phyloP scores from a whole-genome alignment of 2,797 vertebrate genomes.

The Silurus aristotelis region DNA sequence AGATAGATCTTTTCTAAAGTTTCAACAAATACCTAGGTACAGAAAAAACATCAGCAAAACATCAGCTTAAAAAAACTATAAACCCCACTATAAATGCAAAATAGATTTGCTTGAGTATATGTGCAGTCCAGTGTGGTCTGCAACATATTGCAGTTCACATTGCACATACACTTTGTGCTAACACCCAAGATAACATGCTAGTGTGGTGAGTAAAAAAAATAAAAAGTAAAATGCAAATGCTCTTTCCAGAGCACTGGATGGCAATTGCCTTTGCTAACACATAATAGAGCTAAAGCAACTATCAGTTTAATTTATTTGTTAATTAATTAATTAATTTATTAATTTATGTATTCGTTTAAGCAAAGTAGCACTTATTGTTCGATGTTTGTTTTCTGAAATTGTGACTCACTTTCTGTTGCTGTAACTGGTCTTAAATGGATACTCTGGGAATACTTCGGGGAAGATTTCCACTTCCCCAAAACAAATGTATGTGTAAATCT shows the following conservation, averaged over 20 bases:
- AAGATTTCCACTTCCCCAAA: not conserved
- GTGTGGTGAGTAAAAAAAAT: not conserved
- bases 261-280: not conserved
- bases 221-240: not conserved
- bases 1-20: not conserved
- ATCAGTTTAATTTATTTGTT: not conserved
- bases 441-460: not conserved
- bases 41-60: not conserved
- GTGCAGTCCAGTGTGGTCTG: not conserved
- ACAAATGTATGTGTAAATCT: not conserved
- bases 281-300: not conserved
- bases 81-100: too few relatives aligned
- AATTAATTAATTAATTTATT: too few relatives aligned
- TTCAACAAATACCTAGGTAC: not conserved
- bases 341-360: too few relatives aligned
- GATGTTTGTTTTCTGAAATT: not conserved
- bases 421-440: not conserved
- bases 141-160: not conserved
- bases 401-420: not conserved
- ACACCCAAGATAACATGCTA: not conserved
- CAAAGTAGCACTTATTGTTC: too few relatives aligned
- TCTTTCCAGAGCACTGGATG: not conserved
- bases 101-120: not conserved
- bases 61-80: too few relatives aligned
- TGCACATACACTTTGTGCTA: not conserved